Conservation (phyloP, 2,888 invertebrate genomes). For the Auanema freiburgensis region DNA sequence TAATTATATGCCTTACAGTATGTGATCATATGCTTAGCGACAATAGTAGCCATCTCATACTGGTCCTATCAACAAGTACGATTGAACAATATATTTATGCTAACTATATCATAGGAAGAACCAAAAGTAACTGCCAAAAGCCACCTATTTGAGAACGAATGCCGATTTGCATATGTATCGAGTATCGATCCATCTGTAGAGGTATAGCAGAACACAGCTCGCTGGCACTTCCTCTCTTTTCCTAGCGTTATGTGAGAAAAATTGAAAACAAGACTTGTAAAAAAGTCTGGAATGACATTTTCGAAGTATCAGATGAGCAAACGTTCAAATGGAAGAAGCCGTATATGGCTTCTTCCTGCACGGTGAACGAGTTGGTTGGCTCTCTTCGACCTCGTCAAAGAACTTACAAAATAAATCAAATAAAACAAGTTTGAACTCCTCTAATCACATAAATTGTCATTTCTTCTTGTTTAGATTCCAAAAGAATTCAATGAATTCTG, state of each 20-base stretch:
- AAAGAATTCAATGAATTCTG: slow-evolving; percentile 22
- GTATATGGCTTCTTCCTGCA: slow-evolving; percentile 20
- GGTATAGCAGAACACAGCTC: neutral
- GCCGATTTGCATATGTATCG: neutral
- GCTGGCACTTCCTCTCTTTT: neutral
- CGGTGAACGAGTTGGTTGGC: slow-evolving; percentile 26
- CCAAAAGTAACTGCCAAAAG: too few species aligned
- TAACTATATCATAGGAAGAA: neutral
- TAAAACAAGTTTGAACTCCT: neutral
- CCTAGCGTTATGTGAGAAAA: slow-evolving; percentile 22
- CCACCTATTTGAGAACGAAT: too few species aligned
- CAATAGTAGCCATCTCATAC: too few species aligned
- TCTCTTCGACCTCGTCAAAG: slow-evolving; percentile 23
- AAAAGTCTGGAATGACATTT: slow-evolving; percentile 21
- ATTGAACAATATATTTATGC: neutral
- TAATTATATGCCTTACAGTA: too few species aligned
- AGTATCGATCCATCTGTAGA: neutral
- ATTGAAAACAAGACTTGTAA: slow-evolving; percentile 20
- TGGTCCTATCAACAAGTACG: too few species aligned
- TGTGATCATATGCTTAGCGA: too few species aligned
- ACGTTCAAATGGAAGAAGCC: slow-evolving; percentile 21
- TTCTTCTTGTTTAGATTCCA: too few species aligned
- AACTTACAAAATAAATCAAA: neutral
- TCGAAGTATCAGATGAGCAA: slow-evolving; percentile 26
- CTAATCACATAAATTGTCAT: too few species aligned